phyloP scores from a whole-genome alignment of 2,888 invertebrate genomes.

The Drosophila kambysellisi region DNA sequence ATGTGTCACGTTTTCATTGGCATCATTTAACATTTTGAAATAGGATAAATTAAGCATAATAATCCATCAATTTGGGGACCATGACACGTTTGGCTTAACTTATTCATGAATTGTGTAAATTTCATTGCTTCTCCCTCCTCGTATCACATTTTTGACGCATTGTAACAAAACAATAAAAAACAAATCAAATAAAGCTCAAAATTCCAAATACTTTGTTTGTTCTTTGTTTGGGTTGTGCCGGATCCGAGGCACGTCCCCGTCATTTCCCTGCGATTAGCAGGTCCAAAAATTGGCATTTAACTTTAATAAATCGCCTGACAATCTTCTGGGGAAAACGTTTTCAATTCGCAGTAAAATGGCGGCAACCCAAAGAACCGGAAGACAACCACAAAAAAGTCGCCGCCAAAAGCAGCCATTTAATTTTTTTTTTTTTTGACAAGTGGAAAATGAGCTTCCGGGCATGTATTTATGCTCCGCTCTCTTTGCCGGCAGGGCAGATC shows the following conservation, averaged over 20 bases:
- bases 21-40: slow-evolving; percentile 20
- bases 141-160: slow-evolving; percentile 49
- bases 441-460: slow-evolving; percentile 69
- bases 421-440: slow-evolving; percentile 43
- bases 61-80: slow-evolving; percentile 32
- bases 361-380: slow-evolving; percentile 40
- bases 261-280: slow-evolving; percentile 64
- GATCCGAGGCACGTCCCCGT: slow-evolving; percentile 40
- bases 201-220: slow-evolving; percentile 3
- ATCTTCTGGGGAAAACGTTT: slow-evolving; percentile 33
- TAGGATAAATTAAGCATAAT: slow-evolving; percentile 39
- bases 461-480: slow-evolving; percentile 31
- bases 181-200: slow-evolving; percentile 25
- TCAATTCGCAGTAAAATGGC: slow-evolving; percentile 44
- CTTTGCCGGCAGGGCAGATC: slow-evolving; percentile 13
- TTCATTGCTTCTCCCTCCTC: slow-evolving; percentile 26
- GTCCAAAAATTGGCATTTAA: slow-evolving; percentile 62
- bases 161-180: slow-evolving; percentile 49
- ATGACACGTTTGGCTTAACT: slow-evolving; percentile 19
- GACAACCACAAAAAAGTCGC: slow-evolving; percentile 33
- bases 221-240: background rate
- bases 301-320: slow-evolving; percentile 65
- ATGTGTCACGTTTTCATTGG: slow-evolving; percentile 33
- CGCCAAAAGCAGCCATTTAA: slow-evolving; percentile 36
- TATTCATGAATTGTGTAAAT: slow-evolving; percentile 39